Percentiles rank a stretch among this genome's conserved stretches.
Conservation (phyloP, 2,797 vertebrate species). For the Nyctibius grandis region DNA sequence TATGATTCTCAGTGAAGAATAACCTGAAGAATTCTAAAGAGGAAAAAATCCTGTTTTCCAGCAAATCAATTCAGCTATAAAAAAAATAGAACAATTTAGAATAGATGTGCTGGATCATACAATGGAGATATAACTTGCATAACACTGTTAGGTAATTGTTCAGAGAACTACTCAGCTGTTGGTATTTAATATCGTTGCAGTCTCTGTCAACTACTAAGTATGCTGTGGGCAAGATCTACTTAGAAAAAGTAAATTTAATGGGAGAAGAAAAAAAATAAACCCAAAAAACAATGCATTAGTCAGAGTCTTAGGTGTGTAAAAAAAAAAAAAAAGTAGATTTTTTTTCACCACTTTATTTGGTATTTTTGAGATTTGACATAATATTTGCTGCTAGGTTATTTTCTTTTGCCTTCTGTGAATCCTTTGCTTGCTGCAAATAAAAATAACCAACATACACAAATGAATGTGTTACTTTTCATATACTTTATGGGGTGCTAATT, state of each 20-base stretch:
- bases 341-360: neutral
- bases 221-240: neutral
- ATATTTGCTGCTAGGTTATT: neutral
- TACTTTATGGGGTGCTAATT: neutral
- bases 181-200: neutral
- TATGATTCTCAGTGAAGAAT: neutral
- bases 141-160: neutral
- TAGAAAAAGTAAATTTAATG: neutral
- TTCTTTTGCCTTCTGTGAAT: neutral
- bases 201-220: neutral
- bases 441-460: neutral
- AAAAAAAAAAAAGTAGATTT: neutral
- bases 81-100: neutral
- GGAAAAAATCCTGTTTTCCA: neutral
- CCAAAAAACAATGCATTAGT: neutral
- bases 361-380: neutral
- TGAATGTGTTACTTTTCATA: neutral
- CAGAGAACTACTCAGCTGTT: neutral
- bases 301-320: neutral
- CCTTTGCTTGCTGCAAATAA: neutral
- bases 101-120: neutral
- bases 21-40: neutral
- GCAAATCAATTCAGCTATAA: neutral
- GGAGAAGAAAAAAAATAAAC: neutral
- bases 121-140: neutral